These are phyloP conservation scores for Chrysodeixis includens DNA, from an alignment of 2,888 invertebrate species.

Conservation along the genomic window DNA sequence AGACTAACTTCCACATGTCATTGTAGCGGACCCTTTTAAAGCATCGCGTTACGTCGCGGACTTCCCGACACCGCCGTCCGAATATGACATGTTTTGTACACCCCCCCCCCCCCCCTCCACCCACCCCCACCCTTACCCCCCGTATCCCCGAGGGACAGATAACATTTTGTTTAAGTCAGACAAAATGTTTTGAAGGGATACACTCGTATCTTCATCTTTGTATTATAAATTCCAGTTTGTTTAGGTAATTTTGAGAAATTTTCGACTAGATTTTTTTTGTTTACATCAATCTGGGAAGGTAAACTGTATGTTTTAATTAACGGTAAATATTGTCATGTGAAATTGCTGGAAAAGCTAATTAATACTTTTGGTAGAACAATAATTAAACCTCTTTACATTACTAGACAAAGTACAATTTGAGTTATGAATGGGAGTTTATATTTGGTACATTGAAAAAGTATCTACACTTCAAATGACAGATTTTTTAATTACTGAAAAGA, in stretches of 20 bases:
- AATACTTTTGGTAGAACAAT: too few relatives aligned
- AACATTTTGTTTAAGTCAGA: background rate
- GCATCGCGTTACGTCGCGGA: background rate
- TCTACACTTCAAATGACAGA: too few relatives aligned
- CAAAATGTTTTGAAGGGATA: background rate
- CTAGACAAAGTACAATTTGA: too few relatives aligned
- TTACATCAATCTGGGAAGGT: background rate
- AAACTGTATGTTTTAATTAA: too few relatives aligned
- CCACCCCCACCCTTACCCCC: too few relatives aligned
- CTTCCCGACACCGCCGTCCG: background rate
- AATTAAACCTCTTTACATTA: too few relatives aligned
- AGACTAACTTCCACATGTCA: background rate
- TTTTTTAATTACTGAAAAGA: too few relatives aligned
- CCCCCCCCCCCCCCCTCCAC: background rate
- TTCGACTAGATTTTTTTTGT: background rate
- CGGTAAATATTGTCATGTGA: too few relatives aligned
- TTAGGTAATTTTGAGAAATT: background rate
- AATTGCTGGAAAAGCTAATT: too few relatives aligned
- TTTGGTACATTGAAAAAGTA: too few relatives aligned
- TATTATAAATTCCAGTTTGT: slow-evolving; percentile 1
- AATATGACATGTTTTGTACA: slow-evolving; percentile 3
- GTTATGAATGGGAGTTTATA: too few relatives aligned
- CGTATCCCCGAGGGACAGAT: background rate
- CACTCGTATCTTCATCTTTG: background rate
- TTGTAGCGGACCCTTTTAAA: background rate